phyloP scores from a whole-genome alignment of 2,888 invertebrate species.

The Caenorhabditis sp. region DNA sequence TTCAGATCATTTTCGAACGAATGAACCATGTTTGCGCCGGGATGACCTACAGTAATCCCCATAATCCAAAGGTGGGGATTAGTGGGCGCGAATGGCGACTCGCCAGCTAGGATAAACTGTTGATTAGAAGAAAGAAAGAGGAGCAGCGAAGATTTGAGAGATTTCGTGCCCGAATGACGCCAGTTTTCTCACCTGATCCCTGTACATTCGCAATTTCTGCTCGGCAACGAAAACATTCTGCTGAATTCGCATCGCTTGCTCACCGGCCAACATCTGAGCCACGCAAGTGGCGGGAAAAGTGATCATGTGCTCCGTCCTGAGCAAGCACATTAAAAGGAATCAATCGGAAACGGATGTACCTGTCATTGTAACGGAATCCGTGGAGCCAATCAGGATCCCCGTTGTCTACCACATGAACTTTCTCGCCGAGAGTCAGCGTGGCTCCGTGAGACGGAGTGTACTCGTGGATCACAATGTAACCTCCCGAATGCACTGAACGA shows the following conservation, averaged over 20 bases:
- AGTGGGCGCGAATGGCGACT: slow-evolving; percentile 29
- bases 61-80: slow-evolving; percentile 38
- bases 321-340: neutral
- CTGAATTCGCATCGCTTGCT: slow-evolving; percentile 76
- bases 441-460: slow-evolving; percentile 67
- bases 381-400: slow-evolving; percentile 79
- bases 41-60: slow-evolving; percentile 38
- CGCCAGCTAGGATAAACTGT: slow-evolving; percentile 33
- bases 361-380: slow-evolving; percentile 72
- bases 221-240: slow-evolving; percentile 76
- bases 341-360: slow-evolving; percentile 34
- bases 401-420: slow-evolving; percentile 76
- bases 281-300: slow-evolving; percentile 73
- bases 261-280: slow-evolving; percentile 69
- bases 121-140: slow-evolving; percentile 19
- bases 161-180: too few species aligned
- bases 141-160: slow-evolving; percentile 12
- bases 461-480: slow-evolving; percentile 77
- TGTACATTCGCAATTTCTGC: slow-evolving; percentile 74
- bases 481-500: slow-evolving; percentile 47
- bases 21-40: neutral
- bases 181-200: slow-evolving; percentile 73
- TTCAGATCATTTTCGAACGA: neutral
- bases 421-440: slow-evolving; percentile 72
- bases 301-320: slow-evolving; percentile 62